phyloP scores from a whole-genome alignment of 2,797 vertebrate genomes.

The Poeciliopsis turneri region DNA sequence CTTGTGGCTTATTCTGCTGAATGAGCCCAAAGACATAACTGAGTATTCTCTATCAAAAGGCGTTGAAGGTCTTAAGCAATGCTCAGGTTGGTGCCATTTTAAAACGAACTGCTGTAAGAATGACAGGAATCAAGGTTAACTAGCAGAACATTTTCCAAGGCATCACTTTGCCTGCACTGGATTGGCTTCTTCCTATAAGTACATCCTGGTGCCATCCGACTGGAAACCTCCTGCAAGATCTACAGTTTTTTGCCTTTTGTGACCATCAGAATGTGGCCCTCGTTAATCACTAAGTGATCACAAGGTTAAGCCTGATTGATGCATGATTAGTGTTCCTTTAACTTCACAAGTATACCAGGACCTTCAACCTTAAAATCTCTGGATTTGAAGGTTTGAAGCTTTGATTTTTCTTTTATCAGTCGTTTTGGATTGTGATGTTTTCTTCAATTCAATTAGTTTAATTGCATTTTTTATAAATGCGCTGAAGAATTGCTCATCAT shows the following conservation, averaged over 20 bases:
- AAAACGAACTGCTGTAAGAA: background rate
- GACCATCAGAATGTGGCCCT: background rate
- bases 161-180: background rate
- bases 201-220: background rate
- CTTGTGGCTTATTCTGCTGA: background rate
- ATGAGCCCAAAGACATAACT: background rate
- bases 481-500: constrained; percentile 77
- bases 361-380: background rate
- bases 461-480: constrained; percentile 80
- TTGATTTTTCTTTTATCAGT: constrained; percentile 11
- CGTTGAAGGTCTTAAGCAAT: background rate
- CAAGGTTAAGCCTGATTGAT: background rate
- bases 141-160: background rate
- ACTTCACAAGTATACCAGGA: background rate
- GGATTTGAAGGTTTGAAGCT: background rate
- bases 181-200: background rate
- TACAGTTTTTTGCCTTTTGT: background rate
- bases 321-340: background rate
- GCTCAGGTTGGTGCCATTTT: background rate
- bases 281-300: background rate
- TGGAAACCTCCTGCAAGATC: background rate
- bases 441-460: constrained; percentile 62
- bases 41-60: background rate
- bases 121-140: background rate
- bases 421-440: constrained; percentile 36